These are phyloP conservation scores for Patella depressa DNA, from an alignment of 2,888 invertebrate species.

Conservation along the genomic window DNA sequence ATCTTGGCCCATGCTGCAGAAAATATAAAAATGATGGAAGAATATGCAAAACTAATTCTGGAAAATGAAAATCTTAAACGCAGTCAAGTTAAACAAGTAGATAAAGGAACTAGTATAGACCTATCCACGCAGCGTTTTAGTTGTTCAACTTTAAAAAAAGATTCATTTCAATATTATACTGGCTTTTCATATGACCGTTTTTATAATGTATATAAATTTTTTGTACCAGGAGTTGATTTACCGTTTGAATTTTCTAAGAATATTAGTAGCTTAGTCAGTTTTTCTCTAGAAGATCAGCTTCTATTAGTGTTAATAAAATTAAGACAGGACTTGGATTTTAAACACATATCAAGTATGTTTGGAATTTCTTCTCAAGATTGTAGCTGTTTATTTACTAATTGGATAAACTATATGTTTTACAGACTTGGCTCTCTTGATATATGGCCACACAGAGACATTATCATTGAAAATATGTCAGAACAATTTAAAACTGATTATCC, in stretches of 20 bases:
- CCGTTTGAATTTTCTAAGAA: background rate
- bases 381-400: background rate
- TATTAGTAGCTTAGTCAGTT: background rate
- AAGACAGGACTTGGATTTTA: background rate
- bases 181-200: background rate
- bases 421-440: background rate
- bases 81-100: background rate
- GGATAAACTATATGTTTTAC: conserved; percentile 1
- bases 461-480: background rate
- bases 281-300: background rate
- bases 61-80: background rate
- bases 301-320: background rate
- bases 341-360: background rate
- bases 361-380: background rate
- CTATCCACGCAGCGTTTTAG: background rate
- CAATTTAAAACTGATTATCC: background rate
- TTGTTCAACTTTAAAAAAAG: background rate
- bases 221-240: background rate
- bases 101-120: background rate
- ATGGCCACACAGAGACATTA: background rate
- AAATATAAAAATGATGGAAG: background rate
- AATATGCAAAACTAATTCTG: too few species aligned
- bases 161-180: background rate
- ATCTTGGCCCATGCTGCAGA: background rate
- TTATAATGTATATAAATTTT: background rate